Base-by-base conservation (phyloP, 2,888 invertebrate genomes). In the Trissonchulus latispiculum region DNA sequence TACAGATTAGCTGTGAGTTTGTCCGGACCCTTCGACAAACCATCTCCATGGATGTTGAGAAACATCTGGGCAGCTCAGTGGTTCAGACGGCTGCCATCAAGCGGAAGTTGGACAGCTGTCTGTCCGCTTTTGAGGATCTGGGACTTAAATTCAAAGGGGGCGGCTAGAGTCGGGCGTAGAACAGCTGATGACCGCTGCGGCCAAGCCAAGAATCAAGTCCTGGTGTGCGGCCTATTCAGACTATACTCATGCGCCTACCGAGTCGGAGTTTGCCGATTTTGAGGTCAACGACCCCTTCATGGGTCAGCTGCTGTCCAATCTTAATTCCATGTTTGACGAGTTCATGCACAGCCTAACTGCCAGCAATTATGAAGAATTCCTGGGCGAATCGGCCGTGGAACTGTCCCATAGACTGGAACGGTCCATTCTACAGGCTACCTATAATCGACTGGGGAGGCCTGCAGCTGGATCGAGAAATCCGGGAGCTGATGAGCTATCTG, bases 211-310 rank as follows among this genome's bases (percentile, higher is more conserved):
- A 75, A 86, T 93, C 1, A 90, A 90, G 82, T 90, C 91, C 0
- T 91, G 91, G 89, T 88, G 91, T 1, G 93, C 93, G 83, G 86
- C 89, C 66, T 94, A 93, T 84, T 85, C 89, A 8, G 89, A 89
- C 64, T 86, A 90, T 72, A 89, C 88, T 81, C 92, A 93, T 85
- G 89, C 90, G 78, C 86, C 93, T 69, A 88, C 89, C n/a, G 92
- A 93, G 86, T 91, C 92, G 76, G 91, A 93, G 81, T 87, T 93
- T 76, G 87, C 90, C 0, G 87, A 88, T 71, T 92, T 90, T 80
- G 93, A 94, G 85, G 91, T 92, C 1, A 91, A 91, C 76, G 92
- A 93, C 84, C 91, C 93, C 0, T 94, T 93, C 85, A 89, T 86
- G 35, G 79, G 80, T 61, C 74, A 73, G 18, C 75, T 78, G 15